Conservation (phyloP, 2,113 vertebrate species). For the Scartelaos histophorus region DNA sequence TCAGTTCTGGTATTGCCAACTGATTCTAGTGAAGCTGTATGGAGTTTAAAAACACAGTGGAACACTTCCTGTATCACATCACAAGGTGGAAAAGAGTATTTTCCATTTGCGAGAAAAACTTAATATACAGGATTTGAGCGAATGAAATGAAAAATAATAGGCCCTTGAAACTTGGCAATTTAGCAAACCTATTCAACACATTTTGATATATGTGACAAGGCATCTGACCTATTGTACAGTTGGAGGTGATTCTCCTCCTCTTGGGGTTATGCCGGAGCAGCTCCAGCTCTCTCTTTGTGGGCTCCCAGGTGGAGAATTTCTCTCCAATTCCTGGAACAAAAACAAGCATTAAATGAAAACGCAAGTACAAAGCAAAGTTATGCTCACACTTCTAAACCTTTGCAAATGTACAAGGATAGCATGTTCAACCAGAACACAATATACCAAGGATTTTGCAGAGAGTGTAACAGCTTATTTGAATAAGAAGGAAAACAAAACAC, state of each 20-base stretch:
- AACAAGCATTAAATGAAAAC: slow-evolving; percentile 7
- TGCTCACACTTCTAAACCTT: not conserved
- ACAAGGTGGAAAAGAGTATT: no score
- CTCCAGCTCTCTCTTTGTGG: slow-evolving; percentile 94
- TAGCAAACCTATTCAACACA: not conserved
- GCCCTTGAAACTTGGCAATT: no score
- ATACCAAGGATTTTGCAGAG: not conserved
- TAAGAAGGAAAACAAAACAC: not conserved
- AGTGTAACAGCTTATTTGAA: not conserved
- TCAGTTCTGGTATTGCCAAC: no score
- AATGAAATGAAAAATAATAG: no score
- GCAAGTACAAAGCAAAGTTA: not conserved
- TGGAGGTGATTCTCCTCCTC: slow-evolving; percentile 96
- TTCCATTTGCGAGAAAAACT: no score
- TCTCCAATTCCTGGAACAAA: slow-evolving; percentile 86
- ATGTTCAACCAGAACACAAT: not conserved
- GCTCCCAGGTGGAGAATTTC: slow-evolving; percentile 98
- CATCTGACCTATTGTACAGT: slow-evolving; percentile 94
- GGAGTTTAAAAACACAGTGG: no score
- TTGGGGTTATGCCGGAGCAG: slow-evolving; percentile 97
- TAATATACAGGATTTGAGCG: no score
- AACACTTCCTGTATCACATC: no score
- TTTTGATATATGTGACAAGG: not conserved
- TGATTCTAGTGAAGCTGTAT: no score
- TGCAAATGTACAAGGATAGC: not conserved